phyloP scores from a whole-genome alignment of 2,797 vertebrate genomes.

The Poecilia wingei region DNA sequence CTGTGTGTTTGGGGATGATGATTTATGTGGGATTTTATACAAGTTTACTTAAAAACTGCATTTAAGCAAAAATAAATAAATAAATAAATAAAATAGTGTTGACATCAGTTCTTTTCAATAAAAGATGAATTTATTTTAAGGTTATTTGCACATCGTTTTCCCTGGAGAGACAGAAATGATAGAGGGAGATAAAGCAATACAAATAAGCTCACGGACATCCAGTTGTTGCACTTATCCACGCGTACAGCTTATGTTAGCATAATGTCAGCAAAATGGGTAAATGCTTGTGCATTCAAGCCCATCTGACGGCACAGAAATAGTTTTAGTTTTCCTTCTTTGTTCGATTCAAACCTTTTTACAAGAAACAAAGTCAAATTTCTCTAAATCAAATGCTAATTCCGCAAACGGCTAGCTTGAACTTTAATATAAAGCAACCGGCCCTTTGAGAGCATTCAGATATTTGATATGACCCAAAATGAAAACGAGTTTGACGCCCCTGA shows the following conservation, averaged over 20 bases:
- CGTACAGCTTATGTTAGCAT: neutral
- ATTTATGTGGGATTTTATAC: too few species aligned
- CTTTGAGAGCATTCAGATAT: too few species aligned
- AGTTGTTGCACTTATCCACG: neutral
- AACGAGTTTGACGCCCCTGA: neutral
- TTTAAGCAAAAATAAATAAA: neutral
- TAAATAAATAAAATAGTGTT: neutral
- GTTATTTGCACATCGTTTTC: neutral
- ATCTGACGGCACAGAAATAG: neutral
- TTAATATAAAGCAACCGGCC: neutral
- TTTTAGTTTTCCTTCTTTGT: neutral
- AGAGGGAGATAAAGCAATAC: neutral
- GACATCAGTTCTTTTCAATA: neutral
- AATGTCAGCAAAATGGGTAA: neutral
- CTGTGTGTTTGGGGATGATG: neutral
- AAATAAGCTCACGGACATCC: neutral
- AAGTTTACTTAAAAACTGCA: neutral
- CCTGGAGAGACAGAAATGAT: neutral
- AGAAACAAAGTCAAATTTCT: neutral
- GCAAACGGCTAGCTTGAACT: neutral
- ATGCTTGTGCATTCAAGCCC: neutral
- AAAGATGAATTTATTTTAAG: too few species aligned
- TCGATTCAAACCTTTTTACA: neutral
- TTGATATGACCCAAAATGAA: too few species aligned
- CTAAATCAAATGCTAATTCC: neutral